Percentiles rank a stretch among this genome's conserved stretches.
phyloP scores from a whole-genome alignment of 2,113 vertebrate species.

The Pollachius pollachius region DNA sequence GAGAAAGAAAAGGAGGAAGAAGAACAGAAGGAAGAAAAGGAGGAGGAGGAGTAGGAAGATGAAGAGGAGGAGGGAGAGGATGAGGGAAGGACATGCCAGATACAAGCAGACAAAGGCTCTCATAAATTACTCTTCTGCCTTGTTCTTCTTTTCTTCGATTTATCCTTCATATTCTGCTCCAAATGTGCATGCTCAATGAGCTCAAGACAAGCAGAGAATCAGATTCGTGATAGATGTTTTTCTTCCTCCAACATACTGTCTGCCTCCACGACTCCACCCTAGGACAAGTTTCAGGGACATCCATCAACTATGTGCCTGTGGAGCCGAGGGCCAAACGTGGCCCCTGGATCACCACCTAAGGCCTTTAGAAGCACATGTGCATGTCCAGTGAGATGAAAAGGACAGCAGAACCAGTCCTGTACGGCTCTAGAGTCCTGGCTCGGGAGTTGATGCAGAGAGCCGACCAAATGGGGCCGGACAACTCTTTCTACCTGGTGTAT shows the following conservation, averaged over 20 bases:
- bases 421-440: slow-evolving; percentile 2
- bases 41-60: neutral
- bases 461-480: neutral
- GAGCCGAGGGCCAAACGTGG: neutral
- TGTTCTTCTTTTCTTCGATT: too few species aligned
- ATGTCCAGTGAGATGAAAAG: neutral
- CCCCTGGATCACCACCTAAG: neutral
- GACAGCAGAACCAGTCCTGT: neutral
- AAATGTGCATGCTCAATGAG: too few species aligned
- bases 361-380: neutral
- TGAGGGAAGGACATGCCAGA: too few species aligned
- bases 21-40: too few species aligned
- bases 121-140: too few species aligned
- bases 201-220: too few species aligned
- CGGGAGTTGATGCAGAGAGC: slow-evolving; percentile 18
- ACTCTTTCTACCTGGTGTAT: neutral
- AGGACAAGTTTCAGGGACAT: neutral
- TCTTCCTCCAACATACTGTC: too few species aligned
- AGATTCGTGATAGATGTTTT: too few species aligned
- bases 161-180: too few species aligned
- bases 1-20: too few species aligned
- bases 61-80: too few species aligned
- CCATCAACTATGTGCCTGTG: slow-evolving; percentile 1
- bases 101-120: too few species aligned
- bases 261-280: neutral